Base-by-base conservation (phyloP, 2,113 vertebrate species). In the Leuciscus idus region DNA sequence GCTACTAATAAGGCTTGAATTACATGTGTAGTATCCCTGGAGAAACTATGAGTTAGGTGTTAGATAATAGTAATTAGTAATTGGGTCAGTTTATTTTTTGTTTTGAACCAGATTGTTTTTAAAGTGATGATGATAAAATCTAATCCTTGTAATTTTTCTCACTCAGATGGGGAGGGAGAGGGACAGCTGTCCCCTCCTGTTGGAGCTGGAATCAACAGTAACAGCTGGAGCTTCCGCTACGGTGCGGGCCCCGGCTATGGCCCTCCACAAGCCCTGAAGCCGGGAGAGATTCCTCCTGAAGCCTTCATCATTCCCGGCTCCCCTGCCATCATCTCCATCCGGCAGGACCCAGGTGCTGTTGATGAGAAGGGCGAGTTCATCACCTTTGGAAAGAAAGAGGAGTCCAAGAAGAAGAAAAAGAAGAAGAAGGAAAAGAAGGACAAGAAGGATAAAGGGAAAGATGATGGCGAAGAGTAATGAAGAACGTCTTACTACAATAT, bases 261-360 rank as follows among this genome's bases (percentile, higher is more conserved):
- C 19, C 94, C 97, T 88, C 95, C 97, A 87, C 97, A 97, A 91
- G 96, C 95, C 87, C 93, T 97, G 91, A 98, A 96, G 93, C 97
- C 98, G 33, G 97, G 97, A 91, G 98, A 99, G 95, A 96, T 99
- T 92, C 98, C 97, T 88, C 97, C 98, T 84, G 98, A 99, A 95
- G 98, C 98, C 95, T 99, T 99, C 96, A 99, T 99, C 96, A 99
- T 99, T 93, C 98, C 98, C 0, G 98, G 98, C 93, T 98, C 98
- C 90, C 98, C 98, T 83, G 98, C 98, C 93, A 99, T 99, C 96
- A 99, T 99, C 94, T 99, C 98, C 89, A 99, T 99, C 90, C 97
- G 98, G 87, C 98, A 99, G 90, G 98, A 98, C 92, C 90, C 95
- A 33, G 94, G 96, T 88, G 97, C 93, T 90, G 96, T 96, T 92